Conservation (phyloP, 2,888 invertebrate genomes). For the Copidosoma aretas region DNA sequence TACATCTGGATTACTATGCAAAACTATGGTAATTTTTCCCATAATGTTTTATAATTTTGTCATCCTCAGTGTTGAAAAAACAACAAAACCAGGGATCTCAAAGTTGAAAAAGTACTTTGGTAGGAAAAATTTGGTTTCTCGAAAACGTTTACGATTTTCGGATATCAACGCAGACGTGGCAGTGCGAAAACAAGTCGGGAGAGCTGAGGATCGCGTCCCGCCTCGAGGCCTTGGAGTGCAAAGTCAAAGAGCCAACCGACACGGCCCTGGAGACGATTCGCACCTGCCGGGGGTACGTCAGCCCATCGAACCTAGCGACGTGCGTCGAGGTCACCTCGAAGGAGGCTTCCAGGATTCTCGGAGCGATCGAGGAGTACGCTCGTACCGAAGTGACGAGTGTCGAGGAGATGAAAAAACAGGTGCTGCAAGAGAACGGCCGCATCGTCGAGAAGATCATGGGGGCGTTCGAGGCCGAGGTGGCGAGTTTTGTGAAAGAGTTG, state of each 20-base stretch:
- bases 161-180: constrained; percentile 9
- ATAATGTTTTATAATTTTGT: too few species aligned
- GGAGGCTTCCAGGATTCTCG: constrained; percentile 2
- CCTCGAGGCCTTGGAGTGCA: constrained; percentile 5
- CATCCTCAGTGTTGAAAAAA: too few species aligned
- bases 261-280: constrained; percentile 17
- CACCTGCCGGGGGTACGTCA: constrained; percentile 22
- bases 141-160: too few species aligned
- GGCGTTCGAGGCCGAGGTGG: neutral
- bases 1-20: too few species aligned
- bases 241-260: constrained; percentile 16
- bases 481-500: neutral
- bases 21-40: too few species aligned
- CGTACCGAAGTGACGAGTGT: neutral
- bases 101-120: neutral
- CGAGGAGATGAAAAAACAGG: neutral
- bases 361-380: neutral
- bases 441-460: neutral
- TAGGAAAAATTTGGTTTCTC: too few species aligned
- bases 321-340: neutral
- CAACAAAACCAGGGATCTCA: too few species aligned
- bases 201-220: neutral
- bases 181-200: constrained; percentile 20
- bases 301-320: neutral
- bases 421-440: neutral